Percentiles rank a stretch among this genome's conserved stretches.
Conservation (phyloP, 1,140 invertebrate species). For the Ruditapes philippinarum region DNA sequence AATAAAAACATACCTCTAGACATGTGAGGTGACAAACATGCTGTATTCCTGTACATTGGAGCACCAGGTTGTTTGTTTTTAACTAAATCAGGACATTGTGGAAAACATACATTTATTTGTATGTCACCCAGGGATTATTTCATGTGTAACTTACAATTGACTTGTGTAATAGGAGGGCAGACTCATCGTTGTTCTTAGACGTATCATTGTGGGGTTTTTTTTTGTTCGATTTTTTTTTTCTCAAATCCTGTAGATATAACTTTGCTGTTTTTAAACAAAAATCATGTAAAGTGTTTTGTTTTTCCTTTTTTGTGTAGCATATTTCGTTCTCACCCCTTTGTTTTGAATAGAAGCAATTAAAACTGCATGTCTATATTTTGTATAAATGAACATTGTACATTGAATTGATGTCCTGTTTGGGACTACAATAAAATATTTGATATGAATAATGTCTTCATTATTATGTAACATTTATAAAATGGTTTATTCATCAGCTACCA, state of each 20-base stretch:
- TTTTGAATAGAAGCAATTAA: constrained; percentile 4
- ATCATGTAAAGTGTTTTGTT: neutral
- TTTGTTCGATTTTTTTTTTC: neutral
- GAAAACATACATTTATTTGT: neutral
- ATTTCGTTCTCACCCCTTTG: constrained; percentile 1
- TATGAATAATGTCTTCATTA: constrained; percentile 2
- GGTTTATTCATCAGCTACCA: too few relatives aligned
- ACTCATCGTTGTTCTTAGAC: too few relatives aligned
- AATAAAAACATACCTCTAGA: too few relatives aligned
- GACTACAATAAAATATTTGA: constrained; percentile 43
- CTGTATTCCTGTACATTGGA: too few relatives aligned
- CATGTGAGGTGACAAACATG: too few relatives aligned
- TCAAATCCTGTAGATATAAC: neutral
- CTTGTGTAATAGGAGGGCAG: neutral
- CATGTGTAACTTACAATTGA: constrained; percentile 19
- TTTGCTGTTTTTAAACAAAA: neutral
- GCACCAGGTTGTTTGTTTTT: neutral
- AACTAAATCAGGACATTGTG: neutral
- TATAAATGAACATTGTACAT: constrained; percentile 53
- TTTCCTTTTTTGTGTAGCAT: too few relatives aligned
- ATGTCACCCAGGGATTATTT: constrained; percentile 23
- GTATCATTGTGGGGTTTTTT: too few relatives aligned
- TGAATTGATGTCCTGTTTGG: constrained; percentile 15
- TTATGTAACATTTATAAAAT: too few relatives aligned
- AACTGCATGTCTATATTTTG: constrained; percentile 57